These are phyloP conservation scores for Catostylus mosaicus DNA, from an alignment of 30 jellyfish, hydroid and myxozoan species.

Conservation along the genomic window DNA sequence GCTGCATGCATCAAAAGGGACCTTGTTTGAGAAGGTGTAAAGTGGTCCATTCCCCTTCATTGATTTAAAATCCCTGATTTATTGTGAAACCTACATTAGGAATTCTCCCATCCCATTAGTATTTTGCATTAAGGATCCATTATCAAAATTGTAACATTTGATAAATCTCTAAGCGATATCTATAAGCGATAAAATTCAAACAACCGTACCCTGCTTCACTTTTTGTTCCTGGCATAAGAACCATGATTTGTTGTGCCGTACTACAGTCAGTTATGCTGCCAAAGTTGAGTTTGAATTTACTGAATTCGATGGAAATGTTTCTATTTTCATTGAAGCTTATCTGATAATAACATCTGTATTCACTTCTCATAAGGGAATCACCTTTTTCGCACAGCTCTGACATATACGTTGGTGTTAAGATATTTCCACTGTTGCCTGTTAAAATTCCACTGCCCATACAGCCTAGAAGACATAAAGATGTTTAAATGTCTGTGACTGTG, in stretches of 20 bases:
- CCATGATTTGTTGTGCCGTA: constrained; percentile 4
- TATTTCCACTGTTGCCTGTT: not conserved
- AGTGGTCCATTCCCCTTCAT: too few species aligned
- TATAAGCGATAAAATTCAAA: too few species aligned
- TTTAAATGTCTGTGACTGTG: too few species aligned
- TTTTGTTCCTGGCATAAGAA: not conserved
- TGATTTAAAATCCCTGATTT: too few species aligned
- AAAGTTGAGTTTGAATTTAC: not conserved
- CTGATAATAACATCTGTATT: constrained; percentile 19
- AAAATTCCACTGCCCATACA: constrained; percentile 7
- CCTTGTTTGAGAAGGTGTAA: too few species aligned
- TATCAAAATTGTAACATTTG: too few species aligned
- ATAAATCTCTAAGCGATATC: too few species aligned
- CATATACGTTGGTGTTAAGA: not conserved
- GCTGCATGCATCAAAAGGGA: too few species aligned
- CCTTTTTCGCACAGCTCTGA: not conserved
- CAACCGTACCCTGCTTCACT: too few species aligned
- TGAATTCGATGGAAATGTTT: constrained; percentile 4
- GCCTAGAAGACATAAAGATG: not conserved
- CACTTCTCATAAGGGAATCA: not conserved
- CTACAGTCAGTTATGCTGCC: constrained; percentile 13
- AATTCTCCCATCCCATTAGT: too few species aligned
- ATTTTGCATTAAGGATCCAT: too few species aligned
- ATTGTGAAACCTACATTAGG: too few species aligned
- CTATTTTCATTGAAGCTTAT: not conserved